Evolutionary conservation across 2,113 vertebrate genomes (phyloP), one percentile per base, ranked within the genome.

Genomic region (Eurystomus gularis): DNA sequence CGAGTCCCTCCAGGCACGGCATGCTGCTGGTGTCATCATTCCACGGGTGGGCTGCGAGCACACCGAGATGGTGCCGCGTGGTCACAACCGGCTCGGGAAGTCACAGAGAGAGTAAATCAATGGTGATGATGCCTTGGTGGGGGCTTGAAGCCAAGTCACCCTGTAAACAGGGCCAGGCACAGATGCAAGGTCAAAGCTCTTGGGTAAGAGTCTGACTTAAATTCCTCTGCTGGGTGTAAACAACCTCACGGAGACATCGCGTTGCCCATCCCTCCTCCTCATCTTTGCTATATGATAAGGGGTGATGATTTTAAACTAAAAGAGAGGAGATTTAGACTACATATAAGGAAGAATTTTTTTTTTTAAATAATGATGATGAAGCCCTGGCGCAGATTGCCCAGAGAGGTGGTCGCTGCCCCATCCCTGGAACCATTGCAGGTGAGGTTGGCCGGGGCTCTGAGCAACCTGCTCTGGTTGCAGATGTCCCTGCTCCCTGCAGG

Each of bases 61-160:
- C 1, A 0, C 17, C 0, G 2, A 52, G 71, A 2, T 1, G 2
- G 66, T 7, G 19, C 51, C 4, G 1, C 13, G 3, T 7, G 14
- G n/a, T 15, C 13, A 4, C 48, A 18, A 51, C n/a, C n/a, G 3
- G 20, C 62, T 16, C 9, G 29, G 49, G 44, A 35, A 65, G 44
- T 8, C 11, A 0, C 40, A 7, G 17, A 23, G 33, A 2, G 1
- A 61, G 23, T 3, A 26, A 42, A 42, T 35, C 64, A 3, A 1
- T 0, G 2, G 11, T 4, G 3, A 9, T 5, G 26, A 8, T 17
- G 71, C 48, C 60, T 6, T 0, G 33, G 31, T 0, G 12, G 73
- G 19, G 70, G 24, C 1, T 1, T 0, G 0, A 39, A 61, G 46
- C 65, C 40, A 21, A 82, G 17, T 4, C 44, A 61, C 55, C 71